Conservation (phyloP, 2,113 vertebrate genomes). For the Harpagus bidentatus region DNA sequence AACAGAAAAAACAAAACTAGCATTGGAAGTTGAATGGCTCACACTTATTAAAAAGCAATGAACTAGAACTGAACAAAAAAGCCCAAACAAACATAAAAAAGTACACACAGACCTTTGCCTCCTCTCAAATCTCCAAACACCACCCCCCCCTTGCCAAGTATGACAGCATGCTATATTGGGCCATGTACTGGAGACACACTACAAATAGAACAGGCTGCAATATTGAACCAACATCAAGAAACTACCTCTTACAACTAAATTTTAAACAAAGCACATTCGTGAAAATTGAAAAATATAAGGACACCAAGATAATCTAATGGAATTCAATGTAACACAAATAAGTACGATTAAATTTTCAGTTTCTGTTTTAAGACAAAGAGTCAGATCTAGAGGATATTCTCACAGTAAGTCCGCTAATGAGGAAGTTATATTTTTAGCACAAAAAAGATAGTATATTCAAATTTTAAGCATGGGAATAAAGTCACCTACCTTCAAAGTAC, state of each 20-base stretch:
- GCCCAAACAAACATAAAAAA: not conserved
- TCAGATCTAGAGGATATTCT: not conserved
- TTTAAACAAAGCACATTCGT: not conserved
- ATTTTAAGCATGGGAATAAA: not conserved
- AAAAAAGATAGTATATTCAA: not conserved
- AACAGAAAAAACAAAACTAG: not conserved
- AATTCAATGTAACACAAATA: not conserved
- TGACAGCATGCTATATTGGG: rapidly evolving
- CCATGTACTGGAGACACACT: not conserved
- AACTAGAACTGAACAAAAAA: not conserved
- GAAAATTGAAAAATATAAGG: not conserved
- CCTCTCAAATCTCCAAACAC: not conserved
- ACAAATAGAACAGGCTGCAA: not conserved
- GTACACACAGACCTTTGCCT: not conserved
- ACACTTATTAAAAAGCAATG: not conserved
- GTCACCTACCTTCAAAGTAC: not conserved
- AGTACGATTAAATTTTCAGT: not conserved
- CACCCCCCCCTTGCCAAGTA: not conserved
- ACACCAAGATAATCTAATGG: not conserved
- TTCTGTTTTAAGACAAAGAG: not conserved
- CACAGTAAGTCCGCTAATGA: not conserved
- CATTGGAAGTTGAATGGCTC: not conserved
- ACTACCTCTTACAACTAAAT: not conserved
- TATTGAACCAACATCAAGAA: not conserved
- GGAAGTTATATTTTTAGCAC: not conserved